Base-by-base conservation (phyloP, 2,113 vertebrate species). In the Baryphthengus martii region DNA sequence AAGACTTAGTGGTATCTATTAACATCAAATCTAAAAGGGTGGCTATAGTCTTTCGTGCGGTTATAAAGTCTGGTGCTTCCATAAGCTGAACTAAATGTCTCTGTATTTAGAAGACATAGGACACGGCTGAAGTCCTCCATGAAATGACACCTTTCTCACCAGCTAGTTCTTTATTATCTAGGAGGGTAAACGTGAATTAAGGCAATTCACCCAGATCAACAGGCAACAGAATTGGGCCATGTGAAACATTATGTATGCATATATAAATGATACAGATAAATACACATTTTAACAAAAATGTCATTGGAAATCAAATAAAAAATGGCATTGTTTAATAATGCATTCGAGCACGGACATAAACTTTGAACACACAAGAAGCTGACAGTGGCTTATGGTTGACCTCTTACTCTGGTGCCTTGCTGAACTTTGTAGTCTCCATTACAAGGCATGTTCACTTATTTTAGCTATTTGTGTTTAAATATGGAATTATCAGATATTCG, bases 1-100 rank as follows among this genome's bases (percentile, higher is more conserved):
- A 91, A 93, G 50, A 77, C 88, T 94, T 83, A 87, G n/a, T 96
- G 40, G 31, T 71, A 65, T 91, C 23, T 74, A 96, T 95, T 91
- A 93, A 89, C 83, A 87, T 93, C 89, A 95, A 88, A 70, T 42
- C 28, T 70, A 37, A 62, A 96, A 81, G 56, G 28, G 14, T 59
- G 6, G 13, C 24, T 58, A 20, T 6, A 66, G 11, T 12, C 8
- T 92, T 84, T 66, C 61, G 50, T 26, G 28, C 9, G 1, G 61
- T 58, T 87, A 28, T 20, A 85, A 79, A 91, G 92, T 12, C 7
- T 61, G 21, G 1, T 39, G 7, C 10, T 79, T 80, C 63, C 45
- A 21, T 49, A 83, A 40, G 67, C 47, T 39, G 35, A 56, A 76
- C 15, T 84, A 53, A 78, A 2, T 7, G 61, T 68, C 24, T 79